Percentiles rank a stretch among this genome's conserved stretches.
Conservation (phyloP, 2,113 vertebrate species). For the Echinops telfairi region DNA sequence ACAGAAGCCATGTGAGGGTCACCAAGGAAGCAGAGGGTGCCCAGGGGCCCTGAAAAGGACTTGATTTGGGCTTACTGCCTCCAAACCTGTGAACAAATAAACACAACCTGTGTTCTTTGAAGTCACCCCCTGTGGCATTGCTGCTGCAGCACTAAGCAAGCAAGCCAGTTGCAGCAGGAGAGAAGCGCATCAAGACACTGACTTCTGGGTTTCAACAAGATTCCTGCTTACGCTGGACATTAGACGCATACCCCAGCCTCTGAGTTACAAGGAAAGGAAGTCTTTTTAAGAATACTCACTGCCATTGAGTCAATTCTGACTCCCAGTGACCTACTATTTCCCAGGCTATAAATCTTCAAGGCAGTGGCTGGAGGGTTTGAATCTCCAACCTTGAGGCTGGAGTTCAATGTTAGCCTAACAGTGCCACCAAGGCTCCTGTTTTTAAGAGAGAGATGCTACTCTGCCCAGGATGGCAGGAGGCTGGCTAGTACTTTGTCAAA, state of each 20-base stretch:
- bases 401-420: too few species aligned
- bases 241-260: background rate
- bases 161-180: background rate
- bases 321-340: too few species aligned
- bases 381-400: too few species aligned
- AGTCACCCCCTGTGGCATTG: background rate
- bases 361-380: too few species aligned
- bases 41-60: background rate
- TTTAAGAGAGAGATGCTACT: background rate
- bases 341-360: too few species aligned
- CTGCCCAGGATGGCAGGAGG: background rate
- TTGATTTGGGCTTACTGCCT: background rate
- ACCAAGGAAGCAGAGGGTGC: background rate
- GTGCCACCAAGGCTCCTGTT: too few species aligned
- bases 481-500: background rate
- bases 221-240: background rate
- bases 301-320: too few species aligned
- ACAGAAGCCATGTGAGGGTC: background rate
- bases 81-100: background rate
- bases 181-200: background rate
- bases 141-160: background rate
- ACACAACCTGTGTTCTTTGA: background rate
- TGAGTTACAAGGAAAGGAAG: slow-evolving; percentile 5
- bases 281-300: background rate
- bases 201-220: slow-evolving; percentile 50